These are phyloP conservation scores for Muscicapa adusta DNA, from an alignment of 2,113 vertebrate species.

Conservation along the genomic window DNA sequence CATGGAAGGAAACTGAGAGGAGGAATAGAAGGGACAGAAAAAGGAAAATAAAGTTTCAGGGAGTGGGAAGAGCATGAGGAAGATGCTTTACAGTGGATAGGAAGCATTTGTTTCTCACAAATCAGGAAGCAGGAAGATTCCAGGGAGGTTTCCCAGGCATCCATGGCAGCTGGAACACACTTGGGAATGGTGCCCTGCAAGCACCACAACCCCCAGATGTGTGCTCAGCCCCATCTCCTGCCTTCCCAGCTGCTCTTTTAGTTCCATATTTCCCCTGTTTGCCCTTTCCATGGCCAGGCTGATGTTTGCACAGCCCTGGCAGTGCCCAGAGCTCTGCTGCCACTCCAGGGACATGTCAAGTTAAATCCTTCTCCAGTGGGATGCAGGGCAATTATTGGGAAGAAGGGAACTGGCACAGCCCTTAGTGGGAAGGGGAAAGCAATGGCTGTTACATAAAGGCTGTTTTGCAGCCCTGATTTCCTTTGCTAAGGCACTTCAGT, in stretches of 20 bases:
- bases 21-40: neutral
- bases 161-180: neutral
- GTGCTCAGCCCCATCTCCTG: neutral
- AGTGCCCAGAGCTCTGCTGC: neutral
- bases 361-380: neutral
- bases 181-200: neutral
- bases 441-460: conserved; percentile 4
- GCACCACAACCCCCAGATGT: accelerated
- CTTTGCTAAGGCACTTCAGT: neutral
- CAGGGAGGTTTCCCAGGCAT: neutral
- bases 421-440: neutral
- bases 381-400: neutral
- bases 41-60: neutral
- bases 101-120: neutral
- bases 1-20: neutral
- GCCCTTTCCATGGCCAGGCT: neutral
- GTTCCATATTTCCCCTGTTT: accelerated
- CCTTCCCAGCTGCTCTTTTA: neutral
- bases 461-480: conserved; percentile 32
- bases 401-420: neutral
- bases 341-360: accelerated
- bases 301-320: neutral
- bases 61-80: neutral
- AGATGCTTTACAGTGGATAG: neutral
- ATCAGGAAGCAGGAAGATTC: neutral